Conservation (phyloP, 1,140 invertebrate species). For the Colletes gigas region DNA sequence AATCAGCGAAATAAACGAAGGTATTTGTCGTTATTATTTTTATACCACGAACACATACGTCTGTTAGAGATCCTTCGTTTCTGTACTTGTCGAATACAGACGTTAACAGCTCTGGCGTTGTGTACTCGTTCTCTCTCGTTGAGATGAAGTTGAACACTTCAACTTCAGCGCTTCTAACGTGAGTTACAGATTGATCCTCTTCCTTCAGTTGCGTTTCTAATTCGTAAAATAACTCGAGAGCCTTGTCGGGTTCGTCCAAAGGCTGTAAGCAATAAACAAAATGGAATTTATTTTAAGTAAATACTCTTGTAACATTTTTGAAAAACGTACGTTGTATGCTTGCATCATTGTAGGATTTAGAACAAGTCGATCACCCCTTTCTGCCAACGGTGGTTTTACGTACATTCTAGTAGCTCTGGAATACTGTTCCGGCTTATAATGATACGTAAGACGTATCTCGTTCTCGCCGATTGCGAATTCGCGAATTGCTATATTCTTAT, state of each 20-base stretch:
- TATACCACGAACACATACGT: background rate
- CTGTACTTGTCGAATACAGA: constrained; percentile 79
- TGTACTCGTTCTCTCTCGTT: constrained; percentile 76
- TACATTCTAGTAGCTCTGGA: constrained; percentile 85
- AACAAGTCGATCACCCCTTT: constrained; percentile 84
- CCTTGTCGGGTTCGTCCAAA: constrained; percentile 82
- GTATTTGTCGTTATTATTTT: background rate
- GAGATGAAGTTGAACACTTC: constrained; percentile 79
- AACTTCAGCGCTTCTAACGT: constrained; percentile 80
- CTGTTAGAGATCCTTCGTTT: background rate
- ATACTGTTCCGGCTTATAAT: constrained; percentile 86
- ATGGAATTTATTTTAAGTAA: background rate
- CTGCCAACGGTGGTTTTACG: constrained; percentile 84
- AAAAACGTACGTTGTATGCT: constrained; percentile 83
- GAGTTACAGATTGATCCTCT: constrained; percentile 78
- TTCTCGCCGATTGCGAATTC: constrained; percentile 84
- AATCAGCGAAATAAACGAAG: constrained; percentile 5
- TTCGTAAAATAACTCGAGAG: constrained; percentile 83
- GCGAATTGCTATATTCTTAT: constrained; percentile 84
- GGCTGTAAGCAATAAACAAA: constrained; percentile 73
- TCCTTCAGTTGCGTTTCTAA: constrained; percentile 80
- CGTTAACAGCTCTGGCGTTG: constrained; percentile 78
- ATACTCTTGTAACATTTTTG: constrained; percentile 13
- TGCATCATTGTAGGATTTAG: constrained; percentile 84
- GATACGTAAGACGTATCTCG: constrained; percentile 85